Conservation (phyloP, 2,797 vertebrate genomes). For the Anabas testudineus region DNA sequence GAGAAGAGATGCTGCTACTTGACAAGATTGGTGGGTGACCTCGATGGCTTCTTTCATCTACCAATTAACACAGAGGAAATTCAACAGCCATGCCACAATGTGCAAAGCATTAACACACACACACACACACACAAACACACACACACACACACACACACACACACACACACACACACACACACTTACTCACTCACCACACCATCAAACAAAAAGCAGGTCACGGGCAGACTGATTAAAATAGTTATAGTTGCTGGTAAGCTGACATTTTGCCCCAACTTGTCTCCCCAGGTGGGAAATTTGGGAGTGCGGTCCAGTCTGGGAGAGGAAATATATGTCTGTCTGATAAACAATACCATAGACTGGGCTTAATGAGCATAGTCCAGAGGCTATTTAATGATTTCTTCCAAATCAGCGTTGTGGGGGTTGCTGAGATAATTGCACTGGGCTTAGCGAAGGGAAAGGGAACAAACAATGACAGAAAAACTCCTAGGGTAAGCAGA, state of each 20-base stretch:
- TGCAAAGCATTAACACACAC: constrained; percentile 35
- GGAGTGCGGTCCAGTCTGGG: constrained; percentile 30
- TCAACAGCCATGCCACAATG: constrained; percentile 60
- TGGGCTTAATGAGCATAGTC: constrained; percentile 77
- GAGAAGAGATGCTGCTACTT: constrained; percentile 55
- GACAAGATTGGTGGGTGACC: constrained; percentile 76
- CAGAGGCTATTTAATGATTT: constrained; percentile 79
- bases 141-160: no score
- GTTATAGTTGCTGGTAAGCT: constrained; percentile 45
- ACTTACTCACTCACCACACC: constrained; percentile 29
- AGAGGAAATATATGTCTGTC: constrained; percentile 48
- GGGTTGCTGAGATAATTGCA: constrained; percentile 76
- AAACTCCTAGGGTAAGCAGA: constrained; percentile 47
- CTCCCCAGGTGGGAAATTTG: constrained; percentile 57
- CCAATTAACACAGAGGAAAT: constrained; percentile 77
- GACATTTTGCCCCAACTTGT: constrained; percentile 57
- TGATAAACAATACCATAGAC: constrained; percentile 72
- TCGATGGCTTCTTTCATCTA: constrained; percentile 74
- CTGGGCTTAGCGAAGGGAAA: constrained; percentile 59
- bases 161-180: constrained; percentile 38
- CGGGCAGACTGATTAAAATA: constrained; percentile 60
- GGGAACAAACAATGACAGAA: constrained; percentile 67
- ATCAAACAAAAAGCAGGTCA: constrained; percentile 42
- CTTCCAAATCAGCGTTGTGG: constrained; percentile 71
- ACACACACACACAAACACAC: constrained; percentile 23